A percentile compares a stretch with the other conserved stretches of the same genome.
phyloP scores from a whole-genome alignment of 2,888 invertebrate genomes.

The Steinernema scapterisci region DNA sequence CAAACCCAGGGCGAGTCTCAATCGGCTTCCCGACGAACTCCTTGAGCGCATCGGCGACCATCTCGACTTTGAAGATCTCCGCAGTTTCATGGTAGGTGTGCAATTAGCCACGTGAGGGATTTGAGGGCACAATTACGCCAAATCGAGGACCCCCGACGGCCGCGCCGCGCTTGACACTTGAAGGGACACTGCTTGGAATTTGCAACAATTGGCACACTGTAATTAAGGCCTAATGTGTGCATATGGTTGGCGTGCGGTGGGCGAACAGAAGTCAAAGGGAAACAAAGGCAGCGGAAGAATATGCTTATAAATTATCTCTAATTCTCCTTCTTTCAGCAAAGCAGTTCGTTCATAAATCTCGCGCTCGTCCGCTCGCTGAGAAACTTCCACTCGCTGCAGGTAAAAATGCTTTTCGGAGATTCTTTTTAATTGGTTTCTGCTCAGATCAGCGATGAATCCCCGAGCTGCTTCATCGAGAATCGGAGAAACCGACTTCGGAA shows the following conservation, averaged over 20 bases:
- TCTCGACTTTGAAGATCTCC: conserved; percentile 49
- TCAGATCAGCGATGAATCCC: conserved; percentile 26
- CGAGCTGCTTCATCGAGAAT: conserved; percentile 25
- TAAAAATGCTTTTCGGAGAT: neutral
- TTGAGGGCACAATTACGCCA: conserved; percentile 19
- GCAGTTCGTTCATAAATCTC: neutral
- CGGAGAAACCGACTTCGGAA: neutral
- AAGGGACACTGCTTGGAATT: neutral
- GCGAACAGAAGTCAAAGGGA: conserved; percentile 17
- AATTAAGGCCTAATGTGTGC: conserved; percentile 4
- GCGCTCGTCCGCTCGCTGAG: conserved; percentile 13
- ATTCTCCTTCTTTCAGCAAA: neutral
- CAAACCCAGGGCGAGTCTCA: neutral
- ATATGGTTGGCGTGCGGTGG: conserved; percentile 16
- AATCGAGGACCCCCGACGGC: conserved; percentile 19
- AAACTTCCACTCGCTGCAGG: conserved; percentile 18
- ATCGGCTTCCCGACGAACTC: conserved; percentile 46
- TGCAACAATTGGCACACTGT: conserved; percentile 25
- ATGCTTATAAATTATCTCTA: neutral
- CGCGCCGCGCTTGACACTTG: conserved; percentile 13
- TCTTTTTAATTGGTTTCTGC: neutral
- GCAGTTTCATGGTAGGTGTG: conserved; percentile 50
- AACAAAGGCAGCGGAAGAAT: neutral
- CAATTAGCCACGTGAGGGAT: neutral
- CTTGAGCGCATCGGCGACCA: conserved; percentile 46